Conservation (phyloP, 2,888 invertebrate species). For the Calephelis perditalis region DNA sequence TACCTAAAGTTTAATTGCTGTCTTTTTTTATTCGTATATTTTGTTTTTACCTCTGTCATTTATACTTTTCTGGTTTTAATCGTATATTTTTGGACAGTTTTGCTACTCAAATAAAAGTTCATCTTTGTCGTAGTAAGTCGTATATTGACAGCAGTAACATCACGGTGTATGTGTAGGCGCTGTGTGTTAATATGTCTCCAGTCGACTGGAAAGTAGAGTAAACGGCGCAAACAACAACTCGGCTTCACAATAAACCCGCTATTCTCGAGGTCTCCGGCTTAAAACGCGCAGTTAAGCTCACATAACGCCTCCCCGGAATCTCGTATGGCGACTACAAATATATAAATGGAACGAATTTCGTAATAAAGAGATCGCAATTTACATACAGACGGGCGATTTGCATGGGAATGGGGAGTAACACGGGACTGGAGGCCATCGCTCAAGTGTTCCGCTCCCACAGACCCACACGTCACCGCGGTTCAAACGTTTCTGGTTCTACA, state of each 20-base stretch:
- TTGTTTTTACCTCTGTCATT: no score
- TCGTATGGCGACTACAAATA: constrained; percentile 11
- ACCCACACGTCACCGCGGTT: neutral
- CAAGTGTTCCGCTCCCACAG: neutral
- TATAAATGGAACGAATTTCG: constrained; percentile 7
- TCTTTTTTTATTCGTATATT: no score
- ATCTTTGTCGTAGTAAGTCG: no score
- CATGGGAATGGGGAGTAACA: constrained; percentile 2
- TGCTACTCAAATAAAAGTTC: no score
- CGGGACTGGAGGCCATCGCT: neutral
- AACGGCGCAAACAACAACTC: neutral
- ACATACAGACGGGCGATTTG: constrained; percentile 8
- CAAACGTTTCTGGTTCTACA: neutral
- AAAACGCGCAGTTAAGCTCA: constrained; percentile 6
- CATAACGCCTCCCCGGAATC: constrained; percentile 7
- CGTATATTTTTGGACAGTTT: no score
- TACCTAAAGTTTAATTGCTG: no score
- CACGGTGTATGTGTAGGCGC: neutral
- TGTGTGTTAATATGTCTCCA: neutral
- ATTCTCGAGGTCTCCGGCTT: constrained; percentile 2
- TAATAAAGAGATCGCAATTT: constrained; percentile 9
- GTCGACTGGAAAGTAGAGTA: neutral
- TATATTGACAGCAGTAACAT: neutral
- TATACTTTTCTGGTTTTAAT: no score
- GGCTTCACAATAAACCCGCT: constrained; percentile 1